These are phyloP conservation scores for Cryptotermes secundus DNA, from an alignment of 1,140 invertebrate species.

Conservation along the genomic window DNA sequence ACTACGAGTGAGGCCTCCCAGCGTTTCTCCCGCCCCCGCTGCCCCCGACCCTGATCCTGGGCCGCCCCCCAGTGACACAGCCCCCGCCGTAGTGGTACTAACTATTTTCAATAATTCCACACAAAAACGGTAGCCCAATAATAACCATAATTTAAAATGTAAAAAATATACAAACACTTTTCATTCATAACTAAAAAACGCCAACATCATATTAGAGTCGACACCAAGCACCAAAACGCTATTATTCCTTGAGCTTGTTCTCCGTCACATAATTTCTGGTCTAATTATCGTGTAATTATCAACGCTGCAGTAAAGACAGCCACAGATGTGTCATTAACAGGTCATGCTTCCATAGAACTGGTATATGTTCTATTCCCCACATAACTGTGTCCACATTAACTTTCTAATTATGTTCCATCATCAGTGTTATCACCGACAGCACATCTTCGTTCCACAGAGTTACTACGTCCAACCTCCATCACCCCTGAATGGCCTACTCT, in stretches of 20 bases:
- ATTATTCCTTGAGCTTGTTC: background rate
- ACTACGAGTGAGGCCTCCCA: constrained; percentile 27
- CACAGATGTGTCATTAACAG: background rate
- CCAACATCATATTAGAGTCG: background rate
- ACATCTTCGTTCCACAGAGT: background rate
- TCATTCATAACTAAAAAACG: background rate
- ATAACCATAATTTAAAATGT: background rate
- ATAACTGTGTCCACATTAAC: background rate
- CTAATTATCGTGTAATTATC: background rate
- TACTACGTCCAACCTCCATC: background rate
- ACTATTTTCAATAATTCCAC: background rate
- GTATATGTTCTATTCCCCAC: background rate
- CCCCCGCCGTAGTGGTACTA: constrained; percentile 8
- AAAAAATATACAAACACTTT: background rate
- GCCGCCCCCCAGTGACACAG: constrained; percentile 6
- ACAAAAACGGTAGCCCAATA: background rate
- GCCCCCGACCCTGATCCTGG: constrained; percentile 21
- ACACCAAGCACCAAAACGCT: too few species aligned
- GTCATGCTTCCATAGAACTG: background rate
- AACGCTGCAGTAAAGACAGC: background rate
- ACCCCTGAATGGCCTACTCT: background rate
- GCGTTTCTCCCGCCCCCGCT: background rate
- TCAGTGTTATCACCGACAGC: background rate
- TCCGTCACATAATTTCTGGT: background rate
- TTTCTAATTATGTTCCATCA: background rate